Conservation (phyloP, 2,797 vertebrate genomes). For the Protonibea diacanthus region DNA sequence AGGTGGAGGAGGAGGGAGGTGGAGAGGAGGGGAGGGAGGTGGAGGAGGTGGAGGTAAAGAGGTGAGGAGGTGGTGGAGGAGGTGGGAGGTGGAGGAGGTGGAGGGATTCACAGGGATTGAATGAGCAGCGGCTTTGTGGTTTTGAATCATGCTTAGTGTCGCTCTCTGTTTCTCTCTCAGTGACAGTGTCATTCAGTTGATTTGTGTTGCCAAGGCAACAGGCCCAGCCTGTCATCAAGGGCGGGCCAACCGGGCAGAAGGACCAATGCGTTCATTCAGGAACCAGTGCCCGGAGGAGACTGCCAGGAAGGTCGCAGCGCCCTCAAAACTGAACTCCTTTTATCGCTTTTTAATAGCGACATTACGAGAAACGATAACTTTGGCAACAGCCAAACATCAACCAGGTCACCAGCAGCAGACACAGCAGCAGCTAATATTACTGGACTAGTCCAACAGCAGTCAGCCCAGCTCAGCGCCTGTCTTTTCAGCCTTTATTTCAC, state of each 20-base stretch:
- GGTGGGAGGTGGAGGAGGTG: background rate
- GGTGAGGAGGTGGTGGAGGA: background rate
- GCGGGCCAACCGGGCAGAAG: slow-evolving; percentile 93
- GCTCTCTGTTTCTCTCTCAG: slow-evolving; percentile 75
- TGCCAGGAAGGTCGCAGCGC: slow-evolving; percentile 91
- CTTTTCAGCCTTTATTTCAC: too few relatives aligned
- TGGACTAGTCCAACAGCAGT: too few relatives aligned
- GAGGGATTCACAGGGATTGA: too few relatives aligned
- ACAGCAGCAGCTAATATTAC: too few relatives aligned
- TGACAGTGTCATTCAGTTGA: slow-evolving; percentile 91
- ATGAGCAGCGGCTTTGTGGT: slow-evolving; percentile 8
- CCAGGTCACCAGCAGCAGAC: too few relatives aligned
- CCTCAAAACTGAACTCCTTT: background rate
- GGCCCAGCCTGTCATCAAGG: slow-evolving; percentile 89
- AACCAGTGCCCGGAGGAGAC: slow-evolving; percentile 92
- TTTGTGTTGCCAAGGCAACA: slow-evolving; percentile 90
- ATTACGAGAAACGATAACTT: too few relatives aligned
- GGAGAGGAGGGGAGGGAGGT: background rate
- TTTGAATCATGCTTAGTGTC: slow-evolving; percentile 46
- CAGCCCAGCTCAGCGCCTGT: too few relatives aligned
- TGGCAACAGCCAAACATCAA: too few relatives aligned
- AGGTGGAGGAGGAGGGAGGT: background rate
- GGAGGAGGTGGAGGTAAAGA: background rate
- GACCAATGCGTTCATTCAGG: slow-evolving; percentile 94
- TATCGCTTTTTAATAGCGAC: too few relatives aligned